These are phyloP conservation scores for Zeuzera pyrina DNA, from an alignment of 2,888 invertebrate genomes.

Conservation along the genomic window DNA sequence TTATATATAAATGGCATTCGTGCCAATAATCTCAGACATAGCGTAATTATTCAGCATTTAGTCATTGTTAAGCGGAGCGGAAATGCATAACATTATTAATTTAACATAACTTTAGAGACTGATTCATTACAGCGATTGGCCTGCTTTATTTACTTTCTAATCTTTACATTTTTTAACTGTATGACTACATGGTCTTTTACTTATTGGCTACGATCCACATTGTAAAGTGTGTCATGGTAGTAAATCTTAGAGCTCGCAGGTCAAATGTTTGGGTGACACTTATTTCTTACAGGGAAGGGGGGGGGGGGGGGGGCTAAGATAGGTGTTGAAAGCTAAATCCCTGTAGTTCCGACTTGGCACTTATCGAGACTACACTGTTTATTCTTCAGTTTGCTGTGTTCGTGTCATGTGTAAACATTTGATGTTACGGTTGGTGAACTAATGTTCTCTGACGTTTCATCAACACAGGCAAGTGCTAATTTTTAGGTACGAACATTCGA, in stretches of 20 bases:
- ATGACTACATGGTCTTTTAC: background rate
- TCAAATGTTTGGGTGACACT: slow-evolving; percentile 40
- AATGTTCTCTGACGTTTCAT: too few species aligned
- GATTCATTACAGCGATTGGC: too few species aligned
- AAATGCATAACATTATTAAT: too few species aligned
- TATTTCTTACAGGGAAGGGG: slow-evolving; percentile 40
- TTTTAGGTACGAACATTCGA: too few species aligned
- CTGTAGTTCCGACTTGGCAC: slow-evolving; percentile 44
- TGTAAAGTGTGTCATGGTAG: slow-evolving; percentile 48
- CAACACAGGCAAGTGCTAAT: too few species aligned
- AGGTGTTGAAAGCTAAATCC: slow-evolving; percentile 32
- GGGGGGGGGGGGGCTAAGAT: slow-evolving; percentile 27
- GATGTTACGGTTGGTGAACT: too few species aligned
- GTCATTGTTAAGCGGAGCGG: background rate
- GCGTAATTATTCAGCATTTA: background rate
- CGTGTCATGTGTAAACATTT: slow-evolving; percentile 19
- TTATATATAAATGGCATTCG: slow-evolving; percentile 52
- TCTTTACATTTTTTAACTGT: too few species aligned
- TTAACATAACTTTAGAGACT: too few species aligned
- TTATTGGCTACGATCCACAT: slow-evolving; percentile 39
- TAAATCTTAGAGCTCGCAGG: slow-evolving; percentile 28
- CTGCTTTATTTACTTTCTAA: too few species aligned
- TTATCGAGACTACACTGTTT: slow-evolving; percentile 13
- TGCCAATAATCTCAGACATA: slow-evolving; percentile 42
- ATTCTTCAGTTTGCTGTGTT: slow-evolving; percentile 21